Evolutionary conservation across 1,140 invertebrate species (phyloP).

Genomic region (Dinoponera quadriceps): DNA sequence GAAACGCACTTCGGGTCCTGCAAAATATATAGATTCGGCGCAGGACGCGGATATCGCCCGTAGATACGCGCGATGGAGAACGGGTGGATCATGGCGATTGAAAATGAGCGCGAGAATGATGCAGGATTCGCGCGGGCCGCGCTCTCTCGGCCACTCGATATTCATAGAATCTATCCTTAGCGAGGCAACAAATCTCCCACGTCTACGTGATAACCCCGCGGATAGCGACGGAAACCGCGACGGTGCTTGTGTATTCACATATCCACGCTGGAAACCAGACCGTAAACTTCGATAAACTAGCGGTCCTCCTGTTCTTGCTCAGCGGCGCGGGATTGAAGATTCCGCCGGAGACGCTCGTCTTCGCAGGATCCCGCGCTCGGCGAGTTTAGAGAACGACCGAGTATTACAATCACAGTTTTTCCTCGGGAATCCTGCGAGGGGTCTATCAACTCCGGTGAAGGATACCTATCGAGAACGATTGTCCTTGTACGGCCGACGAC

Average conservation of each 20-base stretch:
- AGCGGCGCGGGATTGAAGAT: not conserved
- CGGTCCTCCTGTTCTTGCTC: constrained; percentile 41
- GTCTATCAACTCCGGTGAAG: no score
- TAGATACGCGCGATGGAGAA: constrained; percentile 15
- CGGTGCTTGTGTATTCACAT: constrained; percentile 50
- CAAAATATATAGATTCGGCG: not conserved
- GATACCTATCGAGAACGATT: no score
- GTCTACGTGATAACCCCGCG: constrained; percentile 34
- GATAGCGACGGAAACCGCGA: not conserved
- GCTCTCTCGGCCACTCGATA: constrained; percentile 40
- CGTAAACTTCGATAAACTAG: constrained; percentile 60
- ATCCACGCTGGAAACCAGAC: constrained; percentile 37
- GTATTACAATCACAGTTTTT: no score
- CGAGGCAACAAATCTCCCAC: constrained; percentile 45
- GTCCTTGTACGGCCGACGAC: no score
- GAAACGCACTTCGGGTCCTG: not conserved
- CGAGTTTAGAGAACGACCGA: no score
- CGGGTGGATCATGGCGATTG: constrained; percentile 6
- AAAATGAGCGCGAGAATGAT: constrained; percentile 12
- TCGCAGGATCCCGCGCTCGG: no score
- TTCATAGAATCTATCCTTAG: constrained; percentile 56
- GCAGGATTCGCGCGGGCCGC: not conserved
- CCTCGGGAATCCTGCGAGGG: no score
- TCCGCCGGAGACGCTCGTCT: not conserved
- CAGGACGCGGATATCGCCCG: not conserved